phyloP scores from a whole-genome alignment of 2,113 vertebrate species.

The Varanus salvator region DNA sequence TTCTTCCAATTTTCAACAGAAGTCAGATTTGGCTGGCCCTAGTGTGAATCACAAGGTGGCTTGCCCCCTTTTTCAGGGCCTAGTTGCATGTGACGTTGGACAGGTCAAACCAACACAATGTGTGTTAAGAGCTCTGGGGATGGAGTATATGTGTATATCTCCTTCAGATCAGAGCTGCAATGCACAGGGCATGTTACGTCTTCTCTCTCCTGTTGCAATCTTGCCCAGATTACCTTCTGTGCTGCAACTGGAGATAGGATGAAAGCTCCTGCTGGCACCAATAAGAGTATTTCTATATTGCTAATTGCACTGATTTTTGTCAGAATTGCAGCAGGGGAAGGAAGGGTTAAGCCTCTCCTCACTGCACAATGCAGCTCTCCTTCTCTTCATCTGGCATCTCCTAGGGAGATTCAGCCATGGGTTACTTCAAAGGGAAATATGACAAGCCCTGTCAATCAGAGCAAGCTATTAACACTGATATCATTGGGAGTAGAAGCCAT shows the following conservation, averaged over 20 bases:
- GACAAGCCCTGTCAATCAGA: slow-evolving; percentile 45
- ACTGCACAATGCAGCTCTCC: not conserved
- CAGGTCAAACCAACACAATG: not conserved
- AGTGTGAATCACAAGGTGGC: not conserved
- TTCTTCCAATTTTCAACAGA: not conserved
- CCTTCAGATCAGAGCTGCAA: not conserved
- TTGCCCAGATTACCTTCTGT: not conserved
- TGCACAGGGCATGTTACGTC: not conserved
- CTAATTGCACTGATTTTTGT: not conserved
- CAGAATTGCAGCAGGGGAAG: not conserved
- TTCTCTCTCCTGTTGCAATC: too few species aligned
- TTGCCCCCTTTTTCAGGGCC: not conserved
- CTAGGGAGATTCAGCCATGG: slow-evolving; percentile 32
- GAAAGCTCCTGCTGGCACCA: not conserved
- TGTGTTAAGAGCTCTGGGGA: not conserved
- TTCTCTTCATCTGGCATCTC: not conserved
- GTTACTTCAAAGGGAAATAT: slow-evolving; percentile 53
- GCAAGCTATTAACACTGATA: slow-evolving; percentile 28
- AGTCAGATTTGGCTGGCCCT: not conserved
- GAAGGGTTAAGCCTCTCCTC: not conserved
- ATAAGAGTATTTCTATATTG: not conserved
- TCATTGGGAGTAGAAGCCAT: slow-evolving; percentile 56
- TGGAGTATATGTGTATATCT: too few species aligned
- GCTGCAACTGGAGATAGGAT: not conserved
- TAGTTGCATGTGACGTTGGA: not conserved